Percentiles rank a stretch among this genome's conserved stretches.
phyloP scores from a whole-genome alignment of 2,113 vertebrate species.

The Phyllostomus hastatus region DNA sequence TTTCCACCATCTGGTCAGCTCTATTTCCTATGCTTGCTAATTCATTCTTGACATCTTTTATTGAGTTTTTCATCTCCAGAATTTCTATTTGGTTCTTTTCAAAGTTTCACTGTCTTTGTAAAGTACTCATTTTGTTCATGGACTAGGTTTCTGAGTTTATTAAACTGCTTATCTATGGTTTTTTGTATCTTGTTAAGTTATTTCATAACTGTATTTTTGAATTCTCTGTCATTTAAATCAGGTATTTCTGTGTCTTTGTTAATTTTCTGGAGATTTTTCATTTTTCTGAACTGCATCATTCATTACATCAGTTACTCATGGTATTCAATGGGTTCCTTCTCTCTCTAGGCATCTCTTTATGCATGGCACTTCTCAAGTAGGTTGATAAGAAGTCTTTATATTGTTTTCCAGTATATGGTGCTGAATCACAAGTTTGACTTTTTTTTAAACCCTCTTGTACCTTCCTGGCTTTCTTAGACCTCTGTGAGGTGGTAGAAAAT shows the following conservation, averaged over 20 bases:
- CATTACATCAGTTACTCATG: not conserved
- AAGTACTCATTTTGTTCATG: not conserved
- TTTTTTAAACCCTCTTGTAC: too few species aligned
- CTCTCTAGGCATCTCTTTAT: not conserved
- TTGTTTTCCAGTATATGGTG: not conserved
- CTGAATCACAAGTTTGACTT: too few species aligned
- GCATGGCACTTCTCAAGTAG: not conserved
- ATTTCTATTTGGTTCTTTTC: not conserved
- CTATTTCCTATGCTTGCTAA: not conserved
- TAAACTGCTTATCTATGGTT: not conserved
- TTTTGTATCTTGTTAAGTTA: not conserved
- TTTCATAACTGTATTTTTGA: not conserved
- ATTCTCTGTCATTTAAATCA: too few species aligned
- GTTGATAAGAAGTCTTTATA: not conserved
- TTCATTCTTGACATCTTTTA: not conserved
- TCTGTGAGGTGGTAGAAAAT: not conserved
- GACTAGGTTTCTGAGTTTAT: not conserved
- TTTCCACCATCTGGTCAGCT: not conserved
- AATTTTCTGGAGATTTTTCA: too few species aligned
- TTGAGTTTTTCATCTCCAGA: not conserved
- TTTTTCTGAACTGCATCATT: not conserved
- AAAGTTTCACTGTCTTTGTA: not conserved
- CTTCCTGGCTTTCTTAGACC: too few species aligned
- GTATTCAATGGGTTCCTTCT: not conserved
- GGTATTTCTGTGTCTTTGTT: too few species aligned